Evolutionary conservation across 1,140 invertebrate species (phyloP).

Genomic region (Pararge aegeria): DNA sequence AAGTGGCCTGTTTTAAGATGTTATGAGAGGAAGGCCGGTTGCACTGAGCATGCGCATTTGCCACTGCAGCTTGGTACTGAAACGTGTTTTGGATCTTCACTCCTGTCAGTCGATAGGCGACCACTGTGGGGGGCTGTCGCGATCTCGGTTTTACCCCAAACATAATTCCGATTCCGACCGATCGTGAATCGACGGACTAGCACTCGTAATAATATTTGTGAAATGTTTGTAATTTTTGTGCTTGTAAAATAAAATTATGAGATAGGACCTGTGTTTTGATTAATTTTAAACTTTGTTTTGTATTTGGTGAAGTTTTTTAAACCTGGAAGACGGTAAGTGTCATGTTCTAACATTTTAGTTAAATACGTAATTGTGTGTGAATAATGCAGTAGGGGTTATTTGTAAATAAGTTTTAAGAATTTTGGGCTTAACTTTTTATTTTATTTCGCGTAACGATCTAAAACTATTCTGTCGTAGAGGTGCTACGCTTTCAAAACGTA

Average conservation of each 20-base stretch:
- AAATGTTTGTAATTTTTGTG: neutral
- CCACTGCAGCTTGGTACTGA: constrained; percentile 55
- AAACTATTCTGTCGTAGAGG: neutral
- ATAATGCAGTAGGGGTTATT: neutral
- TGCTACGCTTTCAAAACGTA: too few relatives aligned
- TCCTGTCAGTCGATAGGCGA: constrained; percentile 63
- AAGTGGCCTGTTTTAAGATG: constrained; percentile 43
- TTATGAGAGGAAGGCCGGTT: constrained; percentile 45
- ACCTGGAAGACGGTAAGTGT: neutral
- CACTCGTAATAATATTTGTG: neutral
- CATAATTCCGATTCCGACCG: neutral
- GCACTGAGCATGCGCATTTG: constrained; percentile 52
- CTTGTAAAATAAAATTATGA: neutral
- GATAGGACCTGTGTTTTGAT: neutral
- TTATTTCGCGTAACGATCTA: neutral
- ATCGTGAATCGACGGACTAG: neutral
- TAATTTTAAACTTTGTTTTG: neutral
- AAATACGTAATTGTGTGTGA: neutral
- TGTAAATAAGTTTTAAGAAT: neutral
- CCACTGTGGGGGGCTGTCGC: constrained; percentile 34
- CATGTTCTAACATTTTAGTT: neutral
- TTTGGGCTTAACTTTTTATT: neutral
- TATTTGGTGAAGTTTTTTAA: neutral
- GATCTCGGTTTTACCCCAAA: constrained; percentile 1
- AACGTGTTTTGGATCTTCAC: constrained; percentile 39